Base-by-base conservation (phyloP, 92 coral and sea anemone species). In the Actinernus sp. region DNA sequence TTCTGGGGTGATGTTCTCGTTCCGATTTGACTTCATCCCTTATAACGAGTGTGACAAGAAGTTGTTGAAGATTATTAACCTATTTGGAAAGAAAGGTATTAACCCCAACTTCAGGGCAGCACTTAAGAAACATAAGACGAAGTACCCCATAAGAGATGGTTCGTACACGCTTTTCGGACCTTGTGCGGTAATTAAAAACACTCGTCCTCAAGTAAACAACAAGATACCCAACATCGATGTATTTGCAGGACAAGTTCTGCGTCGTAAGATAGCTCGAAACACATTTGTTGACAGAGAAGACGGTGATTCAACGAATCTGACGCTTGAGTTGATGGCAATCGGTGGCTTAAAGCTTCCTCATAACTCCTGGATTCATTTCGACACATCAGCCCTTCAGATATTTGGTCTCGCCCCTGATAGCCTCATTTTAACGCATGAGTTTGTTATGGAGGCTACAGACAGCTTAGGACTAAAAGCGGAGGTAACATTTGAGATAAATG, bases 281-380 rank as follows among this genome's bases (percentile, higher is more conserved):
- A 71, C 85, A 0, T 93, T 90, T 71, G 29, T 55, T 20, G 98
- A 93, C 58, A 31, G 55, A 19, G 87, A 84, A 51, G 98, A 93
- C 36, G 91, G 88, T 5, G 72, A 72, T 67, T 82, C 96, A 2
- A 39, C 82, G 0, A 77, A 86, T 20, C 71, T 93, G 48, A 64
- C 52, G n/a, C 46, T 93, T 45, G 62, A 49, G 1, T 68, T 89
- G 41, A 33, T 40, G 65, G 76, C 77, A 19, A 45, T 55, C 30
- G 73, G 71, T 11, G 75, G 57, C 17, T 18, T 49, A 10, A 58
- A 55, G 13, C 74, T 68, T 1, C 57, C 29, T 3, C 60, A 74
- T n/a, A 63, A 76, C 44, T 71, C 84, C 32, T 71, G 93, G 78
- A 70, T 87, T 45, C 59, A 72, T 25, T 65, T 75, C 4, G 50